Evolutionary conservation across 35 echinoderm and acorn worm genomes (phyloP), one percentile per base, ranked within the genome.

Genomic region (Eucidaris tribuloides): DNA sequence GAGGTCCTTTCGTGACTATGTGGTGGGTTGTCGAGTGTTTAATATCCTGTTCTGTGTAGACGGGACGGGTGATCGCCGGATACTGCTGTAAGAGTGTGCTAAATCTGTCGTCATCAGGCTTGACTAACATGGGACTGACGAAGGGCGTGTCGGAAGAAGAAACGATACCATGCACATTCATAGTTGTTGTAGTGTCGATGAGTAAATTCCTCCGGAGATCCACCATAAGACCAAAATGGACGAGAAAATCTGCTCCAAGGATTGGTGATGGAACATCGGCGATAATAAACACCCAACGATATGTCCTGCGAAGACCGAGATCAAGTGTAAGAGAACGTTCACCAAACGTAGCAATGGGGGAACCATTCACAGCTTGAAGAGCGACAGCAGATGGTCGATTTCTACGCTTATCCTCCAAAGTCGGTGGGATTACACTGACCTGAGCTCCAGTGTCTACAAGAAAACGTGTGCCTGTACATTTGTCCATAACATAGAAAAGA

Each of bases 1-100:
- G 86, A 38, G 58, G 86, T 36, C 78, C 86, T 48, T n/a, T 89
- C 11, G 85, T 87, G 22, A 4, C 34, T 14, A 61, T 78, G 45
- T 83, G 81, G 17, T 83, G 64, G 6, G 80, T 40, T 11, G 66
- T 24, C 44, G 38, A 20, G 7, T 87, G 71, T 24, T 65, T 78
- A 20, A 79, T 58, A 31, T 3, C 14, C 3, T 20, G 37, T 13
- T 83, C 46, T 37, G 22, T 42, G 15, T 65, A 55, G 5, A 62
- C 82, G 15, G 61, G 61, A 46, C 31, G 52, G 29, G 83, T 34
- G 27, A 77, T 55, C 27, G 13, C 30, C 2, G 64, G 64, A 35
- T 29, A 55, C 37, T 41, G 25, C 13, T 60, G 28, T 25, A 65
- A 15, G 4, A 79, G 46, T 5, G 41, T 45, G 29, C 19, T 36